Evolutionary conservation across 2,888 invertebrate species (phyloP).

Genomic region (Drosophila setosimentum): DNA sequence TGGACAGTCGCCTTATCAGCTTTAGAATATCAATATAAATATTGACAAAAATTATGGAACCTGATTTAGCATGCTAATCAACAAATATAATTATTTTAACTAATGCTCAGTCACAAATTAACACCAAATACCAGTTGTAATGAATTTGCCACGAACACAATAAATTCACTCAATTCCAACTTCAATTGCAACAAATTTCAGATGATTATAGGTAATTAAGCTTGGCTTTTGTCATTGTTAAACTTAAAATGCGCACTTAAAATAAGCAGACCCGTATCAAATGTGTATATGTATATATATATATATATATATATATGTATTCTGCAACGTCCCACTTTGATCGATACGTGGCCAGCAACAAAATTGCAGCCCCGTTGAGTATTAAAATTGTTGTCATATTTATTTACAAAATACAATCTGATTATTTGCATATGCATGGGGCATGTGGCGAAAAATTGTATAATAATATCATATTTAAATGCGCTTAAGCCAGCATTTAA

Average conservation of each 20-base stretch:
- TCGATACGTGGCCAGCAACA: conserved; percentile 38
- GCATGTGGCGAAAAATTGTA: conserved; percentile 51
- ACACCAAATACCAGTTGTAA: neutral
- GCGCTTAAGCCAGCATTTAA: conserved; percentile 71
- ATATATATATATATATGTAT: neutral
- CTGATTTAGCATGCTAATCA: neutral
- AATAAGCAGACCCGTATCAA: conserved; percentile 7
- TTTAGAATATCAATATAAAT: neutral
- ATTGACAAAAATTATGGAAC: neutral
- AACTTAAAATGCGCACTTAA: conserved; percentile 32
- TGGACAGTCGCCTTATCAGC: neutral
- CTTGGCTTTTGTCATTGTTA: conserved; percentile 20
- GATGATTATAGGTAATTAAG: conserved; percentile 23
- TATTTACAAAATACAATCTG: conserved; percentile 64
- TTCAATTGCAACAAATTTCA: conserved; percentile 23
- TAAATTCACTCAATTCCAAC: conserved; percentile 9
- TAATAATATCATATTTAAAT: conserved; percentile 74
- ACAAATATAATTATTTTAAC: neutral
- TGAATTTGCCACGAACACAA: neutral
- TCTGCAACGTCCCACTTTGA: conserved; percentile 22
- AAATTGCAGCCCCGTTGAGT: conserved; percentile 6
- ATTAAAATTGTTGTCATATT: conserved; percentile 54
- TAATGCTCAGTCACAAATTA: neutral
- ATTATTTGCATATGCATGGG: conserved; percentile 67
- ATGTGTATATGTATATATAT: neutral